A percentile compares a stretch with the other conserved stretches of the same genome.
phyloP scores from a whole-genome alignment of 2,113 vertebrate species.

The Girardinichthys multiradiatus region DNA sequence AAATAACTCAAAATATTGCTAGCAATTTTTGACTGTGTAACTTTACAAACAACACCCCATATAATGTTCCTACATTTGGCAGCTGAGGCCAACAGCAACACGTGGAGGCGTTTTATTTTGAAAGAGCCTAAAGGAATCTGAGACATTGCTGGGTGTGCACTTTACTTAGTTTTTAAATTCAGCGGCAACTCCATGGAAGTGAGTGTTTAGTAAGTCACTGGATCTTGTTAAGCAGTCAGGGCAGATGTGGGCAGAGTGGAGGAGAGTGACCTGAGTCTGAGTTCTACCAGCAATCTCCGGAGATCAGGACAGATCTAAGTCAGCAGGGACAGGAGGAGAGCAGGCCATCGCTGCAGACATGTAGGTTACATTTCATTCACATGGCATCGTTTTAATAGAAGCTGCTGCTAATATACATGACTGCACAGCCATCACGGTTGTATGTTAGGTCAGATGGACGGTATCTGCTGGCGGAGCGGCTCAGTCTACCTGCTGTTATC shows the following conservation, averaged over 20 bases:
- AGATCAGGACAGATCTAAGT: not conserved
- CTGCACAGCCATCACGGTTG: too few species aligned
- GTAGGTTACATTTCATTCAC: not conserved
- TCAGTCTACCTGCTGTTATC: not conserved
- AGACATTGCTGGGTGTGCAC: not conserved
- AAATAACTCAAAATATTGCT: too few species aligned
- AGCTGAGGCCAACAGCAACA: not conserved
- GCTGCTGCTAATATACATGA: not conserved
- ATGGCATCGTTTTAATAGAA: not conserved
- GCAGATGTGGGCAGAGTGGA: not conserved
- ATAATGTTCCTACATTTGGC: too few species aligned
- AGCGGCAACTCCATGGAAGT: not conserved
- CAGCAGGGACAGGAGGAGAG: not conserved
- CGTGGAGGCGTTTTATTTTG: not conserved
- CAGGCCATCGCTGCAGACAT: not conserved
- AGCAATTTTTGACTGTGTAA: too few species aligned
- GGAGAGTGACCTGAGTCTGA: not conserved
- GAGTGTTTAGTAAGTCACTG: not conserved
- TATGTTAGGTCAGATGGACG: not conserved
- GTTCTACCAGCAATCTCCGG: too few species aligned
- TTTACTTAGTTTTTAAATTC: not conserved
- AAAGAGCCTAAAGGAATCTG: not conserved
- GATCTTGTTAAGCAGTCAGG: not conserved
- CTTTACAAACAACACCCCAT: too few species aligned
- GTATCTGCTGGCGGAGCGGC: not conserved